Percentiles rank a stretch among this genome's conserved stretches.
phyloP scores from a whole-genome alignment of 2,113 vertebrate species.

The Rhea americana region DNA sequence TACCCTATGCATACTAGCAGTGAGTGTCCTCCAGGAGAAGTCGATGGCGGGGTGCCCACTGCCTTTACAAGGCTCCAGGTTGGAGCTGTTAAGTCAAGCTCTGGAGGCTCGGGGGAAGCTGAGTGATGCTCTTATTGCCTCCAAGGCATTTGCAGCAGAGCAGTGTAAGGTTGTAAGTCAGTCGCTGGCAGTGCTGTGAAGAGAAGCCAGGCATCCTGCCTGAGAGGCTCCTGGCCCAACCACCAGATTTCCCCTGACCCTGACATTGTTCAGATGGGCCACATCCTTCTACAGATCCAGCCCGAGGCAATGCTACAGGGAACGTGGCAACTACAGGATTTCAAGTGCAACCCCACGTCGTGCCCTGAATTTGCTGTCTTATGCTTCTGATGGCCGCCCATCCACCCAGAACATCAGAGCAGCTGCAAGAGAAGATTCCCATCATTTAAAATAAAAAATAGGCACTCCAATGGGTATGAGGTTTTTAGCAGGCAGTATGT shows the following conservation, averaged over 20 bases:
- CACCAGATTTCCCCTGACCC: background rate
- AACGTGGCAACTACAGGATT: background rate
- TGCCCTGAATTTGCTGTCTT: background rate
- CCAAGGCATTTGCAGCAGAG: background rate
- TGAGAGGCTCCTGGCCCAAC: background rate
- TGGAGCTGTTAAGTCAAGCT: background rate
- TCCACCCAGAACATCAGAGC: background rate
- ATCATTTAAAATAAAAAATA: background rate
- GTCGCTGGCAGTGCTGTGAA: background rate
- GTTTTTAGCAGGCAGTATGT: background rate
- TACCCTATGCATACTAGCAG: fast-evolving
- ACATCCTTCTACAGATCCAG: background rate
- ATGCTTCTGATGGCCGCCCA: background rate
- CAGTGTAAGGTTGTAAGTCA: background rate
- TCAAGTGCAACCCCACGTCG: background rate
- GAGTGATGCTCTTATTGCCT: background rate
- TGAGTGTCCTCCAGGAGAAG: background rate
- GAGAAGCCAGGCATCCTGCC: background rate
- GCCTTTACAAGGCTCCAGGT: background rate
- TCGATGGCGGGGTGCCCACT: background rate
- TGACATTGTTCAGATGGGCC: background rate
- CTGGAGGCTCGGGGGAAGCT: background rate
- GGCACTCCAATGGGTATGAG: fast-evolving
- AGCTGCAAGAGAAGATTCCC: background rate
- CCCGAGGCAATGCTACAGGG: background rate